Base-by-base conservation (phyloP, 2,797 vertebrate species). In the Bradypus variegatus region DNA sequence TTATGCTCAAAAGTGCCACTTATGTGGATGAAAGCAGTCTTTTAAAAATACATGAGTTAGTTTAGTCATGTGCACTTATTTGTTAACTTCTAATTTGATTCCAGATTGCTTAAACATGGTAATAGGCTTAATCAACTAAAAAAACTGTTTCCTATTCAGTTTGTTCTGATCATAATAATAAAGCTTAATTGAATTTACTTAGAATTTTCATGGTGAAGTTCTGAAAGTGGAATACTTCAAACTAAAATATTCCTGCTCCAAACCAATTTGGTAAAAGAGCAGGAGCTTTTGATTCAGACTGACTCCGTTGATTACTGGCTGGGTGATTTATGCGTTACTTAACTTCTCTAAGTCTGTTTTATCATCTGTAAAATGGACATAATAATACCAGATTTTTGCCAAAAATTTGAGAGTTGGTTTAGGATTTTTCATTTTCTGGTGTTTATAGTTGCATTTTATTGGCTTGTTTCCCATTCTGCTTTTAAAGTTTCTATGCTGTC, bases 101-200 rank as follows among this genome's bases (percentile, higher is more conserved):
- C 96, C 64, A 90, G 12, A 73, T 95, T 92, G 65, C 95, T 96
- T 93, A 89, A 92, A 80, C 69, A 69, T 92, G 76, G 92, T 67
- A 31, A 2, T 73, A 62, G 88, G 33, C 11, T 89, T 95, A 93
- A 85, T 72, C 94, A 95, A 45, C 58, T 75, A 67, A 85, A 60
- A 95, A 84, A 80, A 62, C n/a, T 36, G 41, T 41, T 86, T 93
- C 94, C 93, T 82, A 79, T 93, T 69, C 0, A 82, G 48, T 95
- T 97, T 96, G 79, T 80, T 96, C 91, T 95, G 84, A 96, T 97
- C 94, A 81, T 93, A 82, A 65, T 92, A 95, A 91, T 94, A 79
- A 77, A 91, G 15, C 64, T 75, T 95, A 93, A 94, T 95, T 80
- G 87, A 88, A 72, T 95, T 96, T 96, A 92, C 73, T 95, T 82